Evolutionary conservation across 2,113 vertebrate species (phyloP), one percentile per base, ranked within the genome.

Genomic region (Pseudopodoces humilis): DNA sequence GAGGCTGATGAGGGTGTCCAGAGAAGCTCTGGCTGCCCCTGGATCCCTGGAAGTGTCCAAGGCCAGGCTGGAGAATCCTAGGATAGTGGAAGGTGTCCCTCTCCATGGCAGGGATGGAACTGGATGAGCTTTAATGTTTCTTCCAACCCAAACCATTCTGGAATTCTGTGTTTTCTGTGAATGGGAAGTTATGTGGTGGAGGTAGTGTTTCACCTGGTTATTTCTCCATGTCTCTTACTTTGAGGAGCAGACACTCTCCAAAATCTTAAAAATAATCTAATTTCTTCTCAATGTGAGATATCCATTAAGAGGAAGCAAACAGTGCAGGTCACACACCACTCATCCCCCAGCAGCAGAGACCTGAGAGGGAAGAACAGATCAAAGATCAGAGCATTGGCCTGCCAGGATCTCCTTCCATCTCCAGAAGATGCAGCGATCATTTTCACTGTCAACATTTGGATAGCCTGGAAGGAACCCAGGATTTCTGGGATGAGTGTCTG

Each of bases 391-490:
- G 58, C 25, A 14, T 88, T 88, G 39, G 4, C 68, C 35, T 37
- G n/a, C 58, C 23, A 3, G 27, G 15, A 72, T 20, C 87, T 85
- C 11, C 81, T 71, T 85, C 80, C 22, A 9, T 25, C 75, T 62
- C 70, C 59, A 44, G 60, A 63, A 95, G 84, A 71, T 10, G 11
- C 76, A 15, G 1, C 1, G 4, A 0, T 27, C 33, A 0, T 13
- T 83, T 88, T 15, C 50, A 18, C 3, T 39, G 39, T 58, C 82
- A 82, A 0, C 1, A 0, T 35, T 25, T 6, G 59, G 58, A 28
- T 28, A 15, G 46, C 46, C 27, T 76, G 44, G 56, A 14, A 37
- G 8, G 17, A 1, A 1, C 37, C 55, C 64, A 58, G 37, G 67
- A 24, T 83, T 69, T 60, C 15, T 28, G 64, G 82, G 9, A 0